A percentile compares a stretch with the other conserved stretches of the same genome.
Conservation (phyloP, 2,797 vertebrate genomes). For the Knipowitschia caucasica region DNA sequence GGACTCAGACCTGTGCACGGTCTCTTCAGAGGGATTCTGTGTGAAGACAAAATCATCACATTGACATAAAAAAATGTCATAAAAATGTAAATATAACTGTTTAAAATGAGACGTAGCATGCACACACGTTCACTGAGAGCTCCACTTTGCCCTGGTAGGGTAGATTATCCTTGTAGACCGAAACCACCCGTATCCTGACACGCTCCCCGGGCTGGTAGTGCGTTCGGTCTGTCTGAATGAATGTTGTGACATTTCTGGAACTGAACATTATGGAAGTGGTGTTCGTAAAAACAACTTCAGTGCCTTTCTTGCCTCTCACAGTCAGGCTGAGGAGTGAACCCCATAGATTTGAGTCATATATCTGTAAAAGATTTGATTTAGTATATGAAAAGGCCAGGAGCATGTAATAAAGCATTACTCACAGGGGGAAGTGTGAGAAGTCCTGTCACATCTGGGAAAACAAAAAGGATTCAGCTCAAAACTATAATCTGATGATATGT, state of each 20-base stretch:
- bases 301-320: slow-evolving; percentile 52
- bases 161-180: slow-evolving; percentile 45
- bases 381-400: background rate
- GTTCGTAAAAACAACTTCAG: slow-evolving; percentile 57
- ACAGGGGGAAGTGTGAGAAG: slow-evolving; percentile 61
- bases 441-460: slow-evolving; percentile 51
- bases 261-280: slow-evolving; percentile 37
- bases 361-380: slow-evolving; percentile 24
- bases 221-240: slow-evolving; percentile 61
- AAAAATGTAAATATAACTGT: background rate
- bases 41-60: slow-evolving; percentile 17
- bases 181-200: slow-evolving; percentile 52
- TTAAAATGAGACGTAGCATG: no score
- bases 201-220: slow-evolving; percentile 55
- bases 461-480: slow-evolving; percentile 16
- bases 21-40: slow-evolving; percentile 57
- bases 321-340: slow-evolving; percentile 44
- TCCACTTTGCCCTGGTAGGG: slow-evolving; percentile 51
- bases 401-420: slow-evolving; percentile 30
- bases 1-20: slow-evolving; percentile 23
- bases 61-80: slow-evolving; percentile 10
- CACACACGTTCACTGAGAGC: slow-evolving; percentile 47
- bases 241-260: slow-evolving; percentile 42
- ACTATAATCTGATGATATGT: background rate
- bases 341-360: slow-evolving; percentile 24